Conservation (phyloP, 64 coral and sea anemone species). For the Montipora cactus region DNA sequence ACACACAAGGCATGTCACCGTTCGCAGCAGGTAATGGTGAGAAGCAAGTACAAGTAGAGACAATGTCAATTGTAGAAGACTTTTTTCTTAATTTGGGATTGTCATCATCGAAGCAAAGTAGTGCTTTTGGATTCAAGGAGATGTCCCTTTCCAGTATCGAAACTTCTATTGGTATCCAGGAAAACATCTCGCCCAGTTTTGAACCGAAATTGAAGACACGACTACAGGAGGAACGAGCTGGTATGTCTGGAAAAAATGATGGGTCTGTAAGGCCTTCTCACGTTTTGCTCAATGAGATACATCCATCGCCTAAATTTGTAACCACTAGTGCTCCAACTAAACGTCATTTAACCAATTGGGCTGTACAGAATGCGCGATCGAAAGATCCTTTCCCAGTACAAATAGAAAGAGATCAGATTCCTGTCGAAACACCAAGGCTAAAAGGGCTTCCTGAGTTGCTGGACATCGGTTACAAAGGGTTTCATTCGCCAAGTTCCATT, state of each 20-base stretch:
- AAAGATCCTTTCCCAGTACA: not conserved
- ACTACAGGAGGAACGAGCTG: not conserved
- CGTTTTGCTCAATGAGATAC: not conserved
- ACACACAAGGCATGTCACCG: not conserved
- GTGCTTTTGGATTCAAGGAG: not conserved
- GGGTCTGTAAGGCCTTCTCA: not conserved
- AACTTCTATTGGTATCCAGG: not conserved
- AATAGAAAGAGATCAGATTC: conserved; percentile 2
- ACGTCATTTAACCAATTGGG: not conserved
- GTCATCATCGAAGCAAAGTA: not conserved
- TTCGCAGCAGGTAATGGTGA: not conserved
- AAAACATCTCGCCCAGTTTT: not conserved
- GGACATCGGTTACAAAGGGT: not conserved
- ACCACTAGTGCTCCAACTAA: not conserved
- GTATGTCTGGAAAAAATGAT: not conserved
- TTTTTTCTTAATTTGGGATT: not conserved
- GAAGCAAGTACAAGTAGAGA: not conserved
- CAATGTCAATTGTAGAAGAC: not conserved
- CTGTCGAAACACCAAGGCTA: not conserved
- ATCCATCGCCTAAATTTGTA: not conserved
- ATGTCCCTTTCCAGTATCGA: not conserved
- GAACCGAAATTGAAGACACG: not conserved
- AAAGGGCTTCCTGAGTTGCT: conserved; percentile 5
- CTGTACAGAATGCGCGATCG: not conserved
- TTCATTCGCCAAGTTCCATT: not conserved